phyloP scores from a whole-genome alignment of 2,113 vertebrate species.

The Thamnaconus septentrionalis region DNA sequence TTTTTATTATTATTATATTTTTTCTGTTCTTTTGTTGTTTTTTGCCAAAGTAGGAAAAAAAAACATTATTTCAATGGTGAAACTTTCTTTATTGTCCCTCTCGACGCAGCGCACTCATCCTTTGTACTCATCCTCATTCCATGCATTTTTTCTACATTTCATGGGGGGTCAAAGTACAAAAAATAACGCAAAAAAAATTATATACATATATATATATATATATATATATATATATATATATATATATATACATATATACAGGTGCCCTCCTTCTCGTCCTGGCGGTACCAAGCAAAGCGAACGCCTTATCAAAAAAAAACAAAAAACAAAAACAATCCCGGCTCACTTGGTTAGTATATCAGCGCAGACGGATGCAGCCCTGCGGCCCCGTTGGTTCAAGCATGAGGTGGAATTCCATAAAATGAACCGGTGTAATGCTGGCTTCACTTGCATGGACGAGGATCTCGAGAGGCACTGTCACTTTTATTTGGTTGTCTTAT shows the following conservation, averaged over 20 bases:
- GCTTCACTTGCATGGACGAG: conserved; percentile 68
- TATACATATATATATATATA: too few species aligned
- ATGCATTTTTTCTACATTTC: conserved; percentile 65
- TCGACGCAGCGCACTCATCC: conserved; percentile 57
- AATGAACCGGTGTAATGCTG: conserved; percentile 45
- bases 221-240: too few species aligned
- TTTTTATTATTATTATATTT: conserved; percentile 26
- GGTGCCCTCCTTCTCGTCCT: conserved; percentile 42
- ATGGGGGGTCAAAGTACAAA: conserved; percentile 18
- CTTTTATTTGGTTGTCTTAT: not conserved
- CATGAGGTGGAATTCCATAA: conserved; percentile 27
- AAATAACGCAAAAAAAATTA: not conserved
- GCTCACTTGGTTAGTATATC: conserved; percentile 43
- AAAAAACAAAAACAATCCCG: conserved; percentile 29
- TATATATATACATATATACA: too few species aligned
- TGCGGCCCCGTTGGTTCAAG: conserved; percentile 29
- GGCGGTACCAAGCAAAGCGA: conserved; percentile 51
- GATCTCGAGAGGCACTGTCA: conserved; percentile 67
- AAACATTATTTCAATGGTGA: conserved; percentile 44
- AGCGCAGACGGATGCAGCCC: conserved; percentile 23
- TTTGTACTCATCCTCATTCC: conserved; percentile 58
- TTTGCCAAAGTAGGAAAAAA: conserved; percentile 69
- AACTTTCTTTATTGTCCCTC: conserved; percentile 50
- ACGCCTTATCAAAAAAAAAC: conserved; percentile 72
- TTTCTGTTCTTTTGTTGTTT: conserved; percentile 30